Percentiles rank a stretch among this genome's conserved stretches.
These are phyloP conservation scores for Neolamprologus variostigma DNA, from an alignment of 2,113 vertebrate genomes.

Conservation along the genomic window DNA sequence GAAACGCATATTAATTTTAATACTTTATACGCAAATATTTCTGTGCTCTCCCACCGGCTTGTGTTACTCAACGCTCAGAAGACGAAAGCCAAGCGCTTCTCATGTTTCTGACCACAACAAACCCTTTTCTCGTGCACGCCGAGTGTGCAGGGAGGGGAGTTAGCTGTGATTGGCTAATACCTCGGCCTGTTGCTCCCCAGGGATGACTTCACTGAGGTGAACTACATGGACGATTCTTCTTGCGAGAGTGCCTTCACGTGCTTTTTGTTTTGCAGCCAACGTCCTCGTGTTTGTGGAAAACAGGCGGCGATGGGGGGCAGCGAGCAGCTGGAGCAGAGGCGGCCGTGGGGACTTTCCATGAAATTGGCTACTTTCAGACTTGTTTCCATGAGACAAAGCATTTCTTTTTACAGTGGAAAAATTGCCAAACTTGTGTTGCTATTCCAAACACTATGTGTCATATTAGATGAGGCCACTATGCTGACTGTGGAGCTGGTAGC, in stretches of 20 bases:
- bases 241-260: neutral
- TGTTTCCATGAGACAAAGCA: conserved; percentile 35
- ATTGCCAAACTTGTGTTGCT: conserved; percentile 55
- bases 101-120: conserved; percentile 63
- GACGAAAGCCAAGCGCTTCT: conserved; percentile 48
- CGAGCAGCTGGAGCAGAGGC: neutral
- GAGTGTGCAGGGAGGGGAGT: neutral
- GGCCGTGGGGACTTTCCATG: conserved; percentile 52
- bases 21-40: conserved; percentile 66
- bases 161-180: conserved; percentile 7
- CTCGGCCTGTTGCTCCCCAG: neutral
- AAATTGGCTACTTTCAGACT: conserved; percentile 49
- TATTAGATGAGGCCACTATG: conserved; percentile 36
- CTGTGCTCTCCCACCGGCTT: conserved; percentile 53
- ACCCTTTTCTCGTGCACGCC: neutral
- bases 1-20: conserved; percentile 65
- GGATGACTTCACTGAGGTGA: neutral
- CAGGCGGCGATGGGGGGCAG: conserved; percentile 8
- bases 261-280: conserved; percentile 36
- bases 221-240: neutral
- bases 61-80: conserved; percentile 51
- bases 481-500: neutral
- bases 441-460: conserved; percentile 65
- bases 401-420: conserved; percentile 60
- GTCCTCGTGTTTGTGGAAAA: conserved; percentile 44